These are phyloP conservation scores for Subanguina moxae DNA, from an alignment of 1,140 invertebrate genomes.

Conservation along the genomic window DNA sequence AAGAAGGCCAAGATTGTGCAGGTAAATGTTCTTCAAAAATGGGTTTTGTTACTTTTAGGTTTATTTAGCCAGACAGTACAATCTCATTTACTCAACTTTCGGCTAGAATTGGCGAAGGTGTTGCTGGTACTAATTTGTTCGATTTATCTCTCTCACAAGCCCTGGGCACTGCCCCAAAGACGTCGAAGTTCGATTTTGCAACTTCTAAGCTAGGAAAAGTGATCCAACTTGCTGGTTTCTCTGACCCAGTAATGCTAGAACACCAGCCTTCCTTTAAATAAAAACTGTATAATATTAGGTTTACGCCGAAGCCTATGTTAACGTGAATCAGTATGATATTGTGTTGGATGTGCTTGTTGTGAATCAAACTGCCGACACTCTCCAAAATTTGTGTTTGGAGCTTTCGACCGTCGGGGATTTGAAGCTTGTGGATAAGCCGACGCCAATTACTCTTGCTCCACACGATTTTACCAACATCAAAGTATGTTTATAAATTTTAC, in stretches of 20 bases:
- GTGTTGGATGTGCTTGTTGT: conserved; percentile 93
- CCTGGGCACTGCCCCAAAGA: conserved; percentile 68
- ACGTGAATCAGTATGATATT: conserved; percentile 98
- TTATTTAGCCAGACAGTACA: conserved; percentile 75
- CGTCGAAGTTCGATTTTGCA: conserved; percentile 65
- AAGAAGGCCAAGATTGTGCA: conserved; percentile 49
- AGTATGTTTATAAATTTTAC: conserved; percentile 65
- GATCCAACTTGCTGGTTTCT: conserved; percentile 98
- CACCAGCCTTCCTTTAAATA: no score
- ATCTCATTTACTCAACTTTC: conserved; percentile 79
- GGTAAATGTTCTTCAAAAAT: conserved; percentile 18
- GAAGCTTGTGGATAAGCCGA: conserved; percentile 93
- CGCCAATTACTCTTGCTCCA: conserved; percentile 86
- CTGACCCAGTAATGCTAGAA: conserved; percentile 77
- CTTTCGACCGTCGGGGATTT: conserved; percentile 91
- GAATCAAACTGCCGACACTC: conserved; percentile 90
- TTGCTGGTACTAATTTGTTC: conserved; percentile 77
- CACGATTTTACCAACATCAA: conserved; percentile 97
- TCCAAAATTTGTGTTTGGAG: conserved; percentile 96
- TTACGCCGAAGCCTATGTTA: conserved; percentile 96
- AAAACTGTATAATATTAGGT: conserved; percentile 62
- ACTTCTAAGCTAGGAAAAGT: conserved; percentile 69
- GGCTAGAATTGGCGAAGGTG: conserved; percentile 67
- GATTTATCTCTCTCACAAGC: conserved; percentile 89
- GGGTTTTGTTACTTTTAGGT: not conserved